Conservation (phyloP, 1,140 invertebrate species). For the Drosophila burlai region DNA sequence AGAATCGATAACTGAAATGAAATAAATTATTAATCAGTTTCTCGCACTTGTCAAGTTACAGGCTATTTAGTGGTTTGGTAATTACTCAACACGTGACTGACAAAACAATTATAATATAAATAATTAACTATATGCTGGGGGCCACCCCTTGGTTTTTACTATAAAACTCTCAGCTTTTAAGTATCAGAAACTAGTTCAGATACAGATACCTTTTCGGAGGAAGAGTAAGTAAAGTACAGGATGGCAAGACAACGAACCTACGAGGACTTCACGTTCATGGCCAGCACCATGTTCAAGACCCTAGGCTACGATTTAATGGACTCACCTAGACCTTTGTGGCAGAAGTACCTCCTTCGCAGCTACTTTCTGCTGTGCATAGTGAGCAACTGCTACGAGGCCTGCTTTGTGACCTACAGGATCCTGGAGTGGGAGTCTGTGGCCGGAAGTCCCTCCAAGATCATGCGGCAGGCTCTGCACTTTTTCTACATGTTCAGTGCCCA, state of each 20-base stretch:
- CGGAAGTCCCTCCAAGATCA: conserved; percentile 33
- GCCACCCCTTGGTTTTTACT: conserved; percentile 1
- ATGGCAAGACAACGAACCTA: conserved; percentile 17
- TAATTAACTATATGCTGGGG: conserved; percentile 8
- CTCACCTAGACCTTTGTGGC: conserved; percentile 30
- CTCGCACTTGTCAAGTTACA: background rate
- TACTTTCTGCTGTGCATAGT: conserved; percentile 29
- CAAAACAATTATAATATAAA: conserved; percentile 41
- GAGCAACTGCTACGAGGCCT: conserved; percentile 38
- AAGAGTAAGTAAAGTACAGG: background rate
- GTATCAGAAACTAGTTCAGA: background rate
- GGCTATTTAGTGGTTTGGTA: background rate
- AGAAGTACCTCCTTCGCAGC: conserved; percentile 4
- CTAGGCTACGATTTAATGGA: conserved; percentile 59
- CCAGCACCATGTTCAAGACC: conserved; percentile 44
- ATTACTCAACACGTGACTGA: conserved; percentile 12
- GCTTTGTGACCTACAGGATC: conserved; percentile 31
- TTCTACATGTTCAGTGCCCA: conserved; percentile 44
- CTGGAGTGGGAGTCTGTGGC: conserved; percentile 41
- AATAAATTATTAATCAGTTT: conserved; percentile 17
- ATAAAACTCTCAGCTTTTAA: conserved; percentile 21
- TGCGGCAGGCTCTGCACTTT: conserved; percentile 45
- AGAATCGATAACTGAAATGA: background rate
- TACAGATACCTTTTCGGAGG: conserved; percentile 1
- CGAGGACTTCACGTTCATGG: conserved; percentile 56